These are phyloP conservation scores for Eufriesea mexicana DNA, from an alignment of 1,140 invertebrate species.

Conservation along the genomic window DNA sequence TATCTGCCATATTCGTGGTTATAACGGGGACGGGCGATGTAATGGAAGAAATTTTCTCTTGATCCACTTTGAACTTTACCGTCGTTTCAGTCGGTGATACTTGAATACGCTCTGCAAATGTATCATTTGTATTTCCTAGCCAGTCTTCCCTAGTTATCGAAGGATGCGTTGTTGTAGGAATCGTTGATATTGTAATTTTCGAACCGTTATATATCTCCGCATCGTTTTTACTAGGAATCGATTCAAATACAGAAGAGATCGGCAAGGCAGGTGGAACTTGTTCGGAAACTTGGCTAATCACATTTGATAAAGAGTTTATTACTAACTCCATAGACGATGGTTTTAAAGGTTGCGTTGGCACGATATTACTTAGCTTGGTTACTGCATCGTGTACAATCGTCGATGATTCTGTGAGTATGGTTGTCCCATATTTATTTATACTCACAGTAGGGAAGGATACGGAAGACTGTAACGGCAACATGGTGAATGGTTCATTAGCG, in stretches of 20 bases:
- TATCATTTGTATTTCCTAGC: neutral
- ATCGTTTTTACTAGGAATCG: too few species aligned
- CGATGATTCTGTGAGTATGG: neutral
- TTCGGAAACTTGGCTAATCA: conserved; percentile 78
- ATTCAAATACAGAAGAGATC: neutral
- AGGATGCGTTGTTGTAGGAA: neutral
- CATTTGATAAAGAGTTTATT: conserved; percentile 75
- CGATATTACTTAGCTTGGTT: conserved; percentile 21
- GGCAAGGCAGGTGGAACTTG: conserved; percentile 13
- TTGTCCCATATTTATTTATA: neutral
- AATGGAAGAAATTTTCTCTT: neutral
- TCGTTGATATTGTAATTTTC: neutral
- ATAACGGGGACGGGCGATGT: neutral
- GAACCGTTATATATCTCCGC: neutral
- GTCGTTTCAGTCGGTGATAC: neutral
- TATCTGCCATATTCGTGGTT: too few species aligned
- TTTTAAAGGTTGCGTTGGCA: conserved; percentile 29
- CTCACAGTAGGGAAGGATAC: neutral
- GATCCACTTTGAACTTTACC: neutral
- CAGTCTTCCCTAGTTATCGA: neutral
- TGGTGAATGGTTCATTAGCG: neutral
- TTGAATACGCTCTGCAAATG: neutral
- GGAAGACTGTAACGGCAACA: neutral
- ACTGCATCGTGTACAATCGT: conserved; percentile 7
- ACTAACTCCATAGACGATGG: conserved; percentile 73